Evolutionary conservation across 2,888 invertebrate species (phyloP).

Genomic region (Aproaerema taeniolella): DNA sequence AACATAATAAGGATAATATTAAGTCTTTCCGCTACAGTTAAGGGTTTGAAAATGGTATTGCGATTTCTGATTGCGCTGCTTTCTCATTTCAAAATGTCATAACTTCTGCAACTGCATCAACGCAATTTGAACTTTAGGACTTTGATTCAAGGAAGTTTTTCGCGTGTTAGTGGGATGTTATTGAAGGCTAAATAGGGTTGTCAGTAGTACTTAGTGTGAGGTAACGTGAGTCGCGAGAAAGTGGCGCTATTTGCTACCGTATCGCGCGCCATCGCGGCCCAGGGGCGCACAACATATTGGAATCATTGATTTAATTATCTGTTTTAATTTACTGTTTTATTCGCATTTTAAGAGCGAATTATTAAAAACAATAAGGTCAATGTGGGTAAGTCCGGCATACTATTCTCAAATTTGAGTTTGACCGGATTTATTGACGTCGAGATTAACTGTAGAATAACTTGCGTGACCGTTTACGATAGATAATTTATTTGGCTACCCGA

Average conservation of each 20-base stretch:
- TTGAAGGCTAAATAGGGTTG: background rate
- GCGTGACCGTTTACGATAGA: too few species aligned
- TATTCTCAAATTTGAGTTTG: too few species aligned
- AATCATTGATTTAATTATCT: too few species aligned
- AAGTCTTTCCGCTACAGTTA: slow-evolving; percentile 5
- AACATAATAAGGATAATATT: slow-evolving; percentile 4
- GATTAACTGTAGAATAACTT: too few species aligned
- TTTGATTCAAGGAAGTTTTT: too few species aligned
- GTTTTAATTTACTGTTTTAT: background rate
- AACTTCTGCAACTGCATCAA: slow-evolving; percentile 13
- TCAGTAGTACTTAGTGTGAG: slow-evolving; percentile 56
- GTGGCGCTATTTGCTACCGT: slow-evolving; percentile 75
- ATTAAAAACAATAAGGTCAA: too few species aligned
- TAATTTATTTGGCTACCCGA: too few species aligned
- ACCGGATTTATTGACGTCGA: too few species aligned
- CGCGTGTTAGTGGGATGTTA: too few species aligned
- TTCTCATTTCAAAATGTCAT: slow-evolving; percentile 27
- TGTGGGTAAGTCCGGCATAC: too few species aligned
- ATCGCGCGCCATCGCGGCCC: slow-evolving; percentile 68
- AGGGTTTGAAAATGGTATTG: slow-evolving; percentile 31
- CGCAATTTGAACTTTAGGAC: too few species aligned
- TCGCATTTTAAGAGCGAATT: too few species aligned
- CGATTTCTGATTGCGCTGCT: slow-evolving; percentile 52
- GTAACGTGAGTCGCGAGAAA: slow-evolving; percentile 68
- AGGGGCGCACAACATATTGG: slow-evolving; percentile 39